Conservation (phyloP, 2,113 vertebrate species). For the Pavo muticus region DNA sequence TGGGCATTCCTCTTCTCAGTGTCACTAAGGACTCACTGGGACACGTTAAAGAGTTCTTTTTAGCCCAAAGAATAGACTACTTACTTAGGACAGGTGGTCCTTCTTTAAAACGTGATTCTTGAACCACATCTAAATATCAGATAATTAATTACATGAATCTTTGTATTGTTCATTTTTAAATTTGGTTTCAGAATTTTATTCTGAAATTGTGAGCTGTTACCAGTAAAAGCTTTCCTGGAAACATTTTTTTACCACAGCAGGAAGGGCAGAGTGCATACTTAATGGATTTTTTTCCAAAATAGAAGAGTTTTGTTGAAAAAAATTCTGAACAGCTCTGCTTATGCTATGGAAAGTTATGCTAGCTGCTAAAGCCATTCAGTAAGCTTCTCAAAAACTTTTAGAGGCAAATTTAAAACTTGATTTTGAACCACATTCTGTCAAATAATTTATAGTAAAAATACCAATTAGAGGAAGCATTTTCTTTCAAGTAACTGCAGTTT, state of each 20-base stretch:
- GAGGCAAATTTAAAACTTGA: neutral
- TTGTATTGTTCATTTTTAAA: neutral
- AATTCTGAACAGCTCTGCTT: neutral
- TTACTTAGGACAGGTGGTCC: neutral
- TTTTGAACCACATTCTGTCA: neutral
- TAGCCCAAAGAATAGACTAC: neutral
- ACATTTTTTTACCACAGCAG: neutral
- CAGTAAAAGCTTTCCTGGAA: neutral
- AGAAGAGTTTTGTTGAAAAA: neutral
- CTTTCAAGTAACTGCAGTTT: conserved; percentile 17
- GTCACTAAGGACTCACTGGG: neutral
- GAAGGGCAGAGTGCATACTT: neutral
- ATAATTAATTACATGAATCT: neutral
- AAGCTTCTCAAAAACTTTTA: neutral
- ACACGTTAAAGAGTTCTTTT: neutral
- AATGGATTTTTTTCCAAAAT: neutral
- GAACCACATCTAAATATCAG: neutral
- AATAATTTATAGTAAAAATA: neutral
- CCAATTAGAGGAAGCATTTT: neutral
- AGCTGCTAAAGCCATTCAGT: neutral
- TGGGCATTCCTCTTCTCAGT: neutral
- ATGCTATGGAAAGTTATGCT: neutral
- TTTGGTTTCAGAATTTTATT: neutral
- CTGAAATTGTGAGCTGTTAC: neutral
- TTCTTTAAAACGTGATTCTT: neutral